These are phyloP conservation scores for Gnathonemus longibarbis DNA, from an alignment of 2,113 vertebrate genomes.

Conservation along the genomic window DNA sequence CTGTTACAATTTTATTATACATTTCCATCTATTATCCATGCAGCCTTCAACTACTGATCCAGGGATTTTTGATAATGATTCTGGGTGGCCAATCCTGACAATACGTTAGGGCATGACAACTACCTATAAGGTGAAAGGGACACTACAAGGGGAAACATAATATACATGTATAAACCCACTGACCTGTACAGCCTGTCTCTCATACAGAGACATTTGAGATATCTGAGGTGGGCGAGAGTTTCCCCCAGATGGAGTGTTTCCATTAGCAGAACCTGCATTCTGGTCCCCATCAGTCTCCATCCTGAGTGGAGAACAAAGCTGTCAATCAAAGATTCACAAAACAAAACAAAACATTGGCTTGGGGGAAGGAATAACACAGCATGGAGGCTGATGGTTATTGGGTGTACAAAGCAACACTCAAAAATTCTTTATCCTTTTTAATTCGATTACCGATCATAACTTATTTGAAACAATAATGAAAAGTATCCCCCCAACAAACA, in stretches of 20 bases:
- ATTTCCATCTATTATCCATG: background rate
- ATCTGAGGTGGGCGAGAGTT: conserved; percentile 83
- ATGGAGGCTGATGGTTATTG: background rate
- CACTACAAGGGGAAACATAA: background rate
- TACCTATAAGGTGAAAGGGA: background rate
- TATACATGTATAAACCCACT: conserved; percentile 24
- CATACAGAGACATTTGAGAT: conserved; percentile 91
- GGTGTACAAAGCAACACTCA: background rate
- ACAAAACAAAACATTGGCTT: background rate
- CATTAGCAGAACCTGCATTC: conserved; percentile 74
- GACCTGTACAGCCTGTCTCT: conserved; percentile 92
- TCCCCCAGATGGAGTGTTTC: conserved; percentile 72
- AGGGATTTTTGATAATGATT: background rate
- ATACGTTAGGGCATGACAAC: background rate
- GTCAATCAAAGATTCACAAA: conserved; percentile 4
- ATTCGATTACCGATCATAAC: background rate
- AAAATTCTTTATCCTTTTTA: background rate
- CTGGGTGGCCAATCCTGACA: background rate
- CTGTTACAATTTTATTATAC: background rate
- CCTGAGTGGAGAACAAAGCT: conserved; percentile 33
- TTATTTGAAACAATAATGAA: background rate
- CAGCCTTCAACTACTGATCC: background rate
- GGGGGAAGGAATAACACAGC: background rate
- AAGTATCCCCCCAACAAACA: background rate
- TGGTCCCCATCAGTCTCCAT: conserved; percentile 95